phyloP scores from a whole-genome alignment of 2,888 invertebrate species.

The Heliconius hortense region DNA sequence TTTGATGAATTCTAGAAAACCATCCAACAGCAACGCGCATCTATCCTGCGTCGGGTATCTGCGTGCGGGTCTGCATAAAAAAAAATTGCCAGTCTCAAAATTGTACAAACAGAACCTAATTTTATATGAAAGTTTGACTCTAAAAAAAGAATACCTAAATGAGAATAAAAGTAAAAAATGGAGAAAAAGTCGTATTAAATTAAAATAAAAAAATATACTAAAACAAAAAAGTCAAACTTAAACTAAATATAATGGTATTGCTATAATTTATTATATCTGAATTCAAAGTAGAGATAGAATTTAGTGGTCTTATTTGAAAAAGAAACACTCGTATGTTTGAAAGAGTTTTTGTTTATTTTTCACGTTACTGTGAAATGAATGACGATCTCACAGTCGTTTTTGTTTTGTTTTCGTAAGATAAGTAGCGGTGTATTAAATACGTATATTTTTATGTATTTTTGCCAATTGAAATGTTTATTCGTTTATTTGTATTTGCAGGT shows the following conservation, averaged over 20 bases:
- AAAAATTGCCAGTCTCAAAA: no score
- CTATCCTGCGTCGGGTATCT: no score
- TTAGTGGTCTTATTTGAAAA: neutral
- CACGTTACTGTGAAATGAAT: constrained; percentile 4
- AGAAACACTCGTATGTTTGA: neutral
- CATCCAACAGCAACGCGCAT: no score
- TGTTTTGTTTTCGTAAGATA: neutral
- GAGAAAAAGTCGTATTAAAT: no score
- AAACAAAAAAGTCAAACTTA: neutral
- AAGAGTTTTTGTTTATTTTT: neutral
- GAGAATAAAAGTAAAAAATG: no score
- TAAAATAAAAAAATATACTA: no score
- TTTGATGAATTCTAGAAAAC: no score
- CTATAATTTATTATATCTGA: neutral
- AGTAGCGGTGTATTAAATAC: neutral
- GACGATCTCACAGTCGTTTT: neutral
- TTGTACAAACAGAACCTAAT: no score
- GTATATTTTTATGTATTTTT: neutral
- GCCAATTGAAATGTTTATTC: neutral
- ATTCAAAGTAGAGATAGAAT: neutral
- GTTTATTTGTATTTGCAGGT: neutral
- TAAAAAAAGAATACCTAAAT: no score
- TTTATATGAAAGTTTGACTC: no score
- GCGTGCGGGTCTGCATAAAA: no score
- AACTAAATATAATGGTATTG: neutral